Evolutionary conservation across 2,888 invertebrate species (phyloP).

Genomic region (Campoletis raptor): DNA sequence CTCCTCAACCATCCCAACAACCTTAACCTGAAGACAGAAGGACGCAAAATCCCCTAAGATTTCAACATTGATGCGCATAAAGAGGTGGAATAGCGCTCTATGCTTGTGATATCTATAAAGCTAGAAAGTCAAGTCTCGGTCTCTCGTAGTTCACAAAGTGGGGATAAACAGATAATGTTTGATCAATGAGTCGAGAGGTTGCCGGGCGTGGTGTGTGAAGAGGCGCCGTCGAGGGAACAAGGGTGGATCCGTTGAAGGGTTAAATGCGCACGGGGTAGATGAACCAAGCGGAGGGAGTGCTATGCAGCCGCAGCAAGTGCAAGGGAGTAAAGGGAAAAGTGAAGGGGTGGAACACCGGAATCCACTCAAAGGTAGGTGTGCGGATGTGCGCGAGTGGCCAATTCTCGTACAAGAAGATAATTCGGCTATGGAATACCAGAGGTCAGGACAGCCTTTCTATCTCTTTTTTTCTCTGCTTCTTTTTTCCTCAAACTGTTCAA

Average conservation of each 20-base stretch:
- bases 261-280: slow-evolving; percentile 37
- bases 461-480: background rate
- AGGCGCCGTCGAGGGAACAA: slow-evolving; percentile 22
- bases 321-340: slow-evolving; percentile 4
- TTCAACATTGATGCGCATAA: background rate
- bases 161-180: slow-evolving; percentile 76
- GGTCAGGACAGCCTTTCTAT: background rate
- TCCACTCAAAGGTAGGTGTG: slow-evolving; percentile 55
- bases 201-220: slow-evolving; percentile 41
- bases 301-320: slow-evolving; percentile 37
- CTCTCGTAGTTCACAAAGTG: slow-evolving; percentile 58
- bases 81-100: background rate
- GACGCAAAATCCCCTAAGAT: background rate
- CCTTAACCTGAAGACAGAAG: too few species aligned
- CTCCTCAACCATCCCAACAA: too few species aligned
- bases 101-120: background rate
- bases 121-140: background rate
- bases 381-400: slow-evolving; percentile 29
- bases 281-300: slow-evolving; percentile 40
- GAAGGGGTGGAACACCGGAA: slow-evolving; percentile 50
- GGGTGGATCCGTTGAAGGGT: slow-evolving; percentile 45
- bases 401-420: slow-evolving; percentile 18
- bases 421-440: slow-evolving; percentile 15
- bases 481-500: background rate
- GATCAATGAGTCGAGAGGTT: slow-evolving; percentile 75